Evolutionary conservation across 1,140 invertebrate species (phyloP).

Genomic region (Orussus abietinus): DNA sequence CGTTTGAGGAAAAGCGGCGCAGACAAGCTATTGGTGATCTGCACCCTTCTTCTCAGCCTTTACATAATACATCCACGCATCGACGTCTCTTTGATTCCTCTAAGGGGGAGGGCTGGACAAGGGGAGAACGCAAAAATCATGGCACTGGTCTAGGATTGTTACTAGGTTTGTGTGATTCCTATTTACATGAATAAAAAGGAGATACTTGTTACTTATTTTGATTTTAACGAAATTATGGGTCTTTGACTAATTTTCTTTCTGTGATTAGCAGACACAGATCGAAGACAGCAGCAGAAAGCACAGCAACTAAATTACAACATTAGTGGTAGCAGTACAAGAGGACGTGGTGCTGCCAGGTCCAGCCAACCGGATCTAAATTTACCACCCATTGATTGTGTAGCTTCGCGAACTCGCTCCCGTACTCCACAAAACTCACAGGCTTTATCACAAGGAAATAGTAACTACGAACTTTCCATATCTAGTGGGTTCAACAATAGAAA

Average conservation of each 20-base stretch:
- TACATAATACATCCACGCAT: slow-evolving; percentile 26
- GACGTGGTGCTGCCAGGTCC: slow-evolving; percentile 29
- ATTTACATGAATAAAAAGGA: no score
- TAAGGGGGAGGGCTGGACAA: slow-evolving; percentile 38
- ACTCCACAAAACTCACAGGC: slow-evolving; percentile 43
- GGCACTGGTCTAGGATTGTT: slow-evolving; percentile 46
- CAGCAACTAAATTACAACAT: slow-evolving; percentile 35
- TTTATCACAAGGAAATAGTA: slow-evolving; percentile 29
- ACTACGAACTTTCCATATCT: slow-evolving; percentile 28
- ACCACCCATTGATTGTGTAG: slow-evolving; percentile 45
- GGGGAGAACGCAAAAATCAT: slow-evolving; percentile 42
- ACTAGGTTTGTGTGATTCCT: slow-evolving; percentile 32
- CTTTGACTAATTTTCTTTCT: slow-evolving; percentile 3
- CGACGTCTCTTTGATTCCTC: slow-evolving; percentile 34
- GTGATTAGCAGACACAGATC: slow-evolving; percentile 38
- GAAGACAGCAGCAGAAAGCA: slow-evolving; percentile 43
- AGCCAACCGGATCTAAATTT: slow-evolving; percentile 38
- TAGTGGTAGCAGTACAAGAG: slow-evolving; percentile 34
- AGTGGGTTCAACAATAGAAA: slow-evolving; percentile 36
- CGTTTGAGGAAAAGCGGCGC: slow-evolving; percentile 46
- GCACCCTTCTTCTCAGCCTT: slow-evolving; percentile 27
- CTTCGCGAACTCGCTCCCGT: slow-evolving; percentile 47
- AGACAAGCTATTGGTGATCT: slow-evolving; percentile 36
- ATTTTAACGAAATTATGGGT: not conserved
- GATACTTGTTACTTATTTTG: not conserved